Base-by-base conservation (phyloP, 2,888 invertebrate genomes). In the Epinotia nisella region DNA sequence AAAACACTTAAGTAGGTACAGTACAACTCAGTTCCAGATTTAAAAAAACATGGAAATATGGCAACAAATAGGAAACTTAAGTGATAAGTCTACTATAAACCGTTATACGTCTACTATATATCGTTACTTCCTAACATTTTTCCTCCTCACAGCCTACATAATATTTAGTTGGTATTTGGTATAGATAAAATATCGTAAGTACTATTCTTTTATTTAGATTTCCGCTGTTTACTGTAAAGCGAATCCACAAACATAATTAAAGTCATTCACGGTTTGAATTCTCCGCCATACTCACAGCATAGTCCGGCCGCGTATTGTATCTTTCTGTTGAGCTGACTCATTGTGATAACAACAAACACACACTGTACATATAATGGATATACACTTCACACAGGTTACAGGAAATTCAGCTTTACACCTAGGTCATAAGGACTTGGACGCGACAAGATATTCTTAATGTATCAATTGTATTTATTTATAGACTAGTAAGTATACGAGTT, bases 291-390 rank as follows among this genome's bases (percentile, higher is more conserved):
- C 90, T 85, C 82, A 93, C 94, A 92, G 75, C 93, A 91, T 76
- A 91, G 80, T 74, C 90, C 92, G 74, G 93, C 92, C 75, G 90
- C 86, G 87, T 92, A 93, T 82, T 94, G 93, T 67, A 92, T 84
- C 82, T 80, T 88, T 76, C 90, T 86, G 59, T 82, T 87, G 29
- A 79, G 80, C 79, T 81, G 76, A 35, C 77, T 76, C 83, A 86
- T 85, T 73, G 71, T 77, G 15, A 24, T 39, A 39, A 21, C 19
- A 56, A 49, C 58, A 10, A 29, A 19, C 29, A 67, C 55, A 67
- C 49, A 49, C 49, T 49, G n/a, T 49, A 15, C 15, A 1, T 13
- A n/a, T 5, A 49, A n/a, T 7, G 49, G n/a, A 1, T n/a, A 49
- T n/a, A 1, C 15, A n/a, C 49, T 49, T 13, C 41, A 49, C 49